These are phyloP conservation scores for Sipha flava DNA, from an alignment of 1,140 invertebrate species.

Conservation along the genomic window DNA sequence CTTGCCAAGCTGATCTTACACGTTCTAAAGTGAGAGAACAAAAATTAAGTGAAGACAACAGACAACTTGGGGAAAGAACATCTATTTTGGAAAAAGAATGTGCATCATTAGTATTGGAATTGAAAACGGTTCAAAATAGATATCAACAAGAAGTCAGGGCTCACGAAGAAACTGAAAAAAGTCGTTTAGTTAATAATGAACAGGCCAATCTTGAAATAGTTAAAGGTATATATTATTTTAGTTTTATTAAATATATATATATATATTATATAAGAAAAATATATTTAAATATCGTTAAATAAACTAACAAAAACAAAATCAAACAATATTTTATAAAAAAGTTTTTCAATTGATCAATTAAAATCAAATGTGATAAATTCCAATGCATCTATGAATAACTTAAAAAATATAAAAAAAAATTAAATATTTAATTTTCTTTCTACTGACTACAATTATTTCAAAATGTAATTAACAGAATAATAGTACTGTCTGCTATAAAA, in stretches of 20 bases:
- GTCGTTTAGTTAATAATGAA: constrained; percentile 72
- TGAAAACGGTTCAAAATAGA: constrained; percentile 74
- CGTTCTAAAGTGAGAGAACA: constrained; percentile 60
- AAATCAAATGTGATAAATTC: too few relatives aligned
- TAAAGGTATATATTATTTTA: constrained; percentile 57
- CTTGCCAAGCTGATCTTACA: constrained; percentile 67
- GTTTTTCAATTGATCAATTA: too few relatives aligned
- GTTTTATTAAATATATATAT: background rate
- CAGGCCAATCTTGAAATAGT: constrained; percentile 84
- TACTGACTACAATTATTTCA: too few relatives aligned
- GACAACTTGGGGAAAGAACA: constrained; percentile 66
- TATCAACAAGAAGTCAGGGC: constrained; percentile 83
- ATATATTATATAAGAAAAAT: too few relatives aligned
- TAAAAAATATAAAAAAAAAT: too few relatives aligned
- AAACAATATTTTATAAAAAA: too few relatives aligned
- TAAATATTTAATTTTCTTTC: too few relatives aligned
- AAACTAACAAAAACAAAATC: too few relatives aligned
- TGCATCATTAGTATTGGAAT: constrained; percentile 73
- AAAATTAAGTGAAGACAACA: constrained; percentile 64
- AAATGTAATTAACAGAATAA: too few relatives aligned
- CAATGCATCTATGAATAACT: too few relatives aligned
- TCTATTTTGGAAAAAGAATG: constrained; percentile 80
- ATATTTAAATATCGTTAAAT: too few relatives aligned
- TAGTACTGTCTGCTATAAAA: too few relatives aligned
- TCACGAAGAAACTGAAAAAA: constrained; percentile 81